Evolutionary conservation across 2,797 vertebrate species (phyloP).

Genomic region (Hyperoplus immaculatus): DNA sequence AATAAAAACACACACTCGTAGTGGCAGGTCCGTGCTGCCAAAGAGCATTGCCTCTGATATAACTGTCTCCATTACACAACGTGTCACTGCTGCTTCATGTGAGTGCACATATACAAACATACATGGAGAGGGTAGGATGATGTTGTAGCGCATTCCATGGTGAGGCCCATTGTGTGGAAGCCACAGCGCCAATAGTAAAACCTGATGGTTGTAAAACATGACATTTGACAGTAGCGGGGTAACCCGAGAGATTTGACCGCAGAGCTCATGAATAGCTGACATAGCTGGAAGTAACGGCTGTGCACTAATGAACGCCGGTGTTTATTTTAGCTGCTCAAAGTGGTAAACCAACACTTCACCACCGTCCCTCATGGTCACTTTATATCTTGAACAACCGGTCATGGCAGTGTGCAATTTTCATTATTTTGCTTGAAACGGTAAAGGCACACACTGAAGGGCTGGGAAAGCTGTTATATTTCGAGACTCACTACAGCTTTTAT

Average conservation of each 20-base stretch:
- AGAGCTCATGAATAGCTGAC: conserved; percentile 62
- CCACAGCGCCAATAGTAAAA: conserved; percentile 73
- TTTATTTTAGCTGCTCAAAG: conserved; percentile 65
- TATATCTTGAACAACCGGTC: conserved; percentile 45
- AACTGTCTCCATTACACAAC: conserved; percentile 72
- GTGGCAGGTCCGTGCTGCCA: conserved; percentile 68
- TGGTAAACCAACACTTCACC: conserved; percentile 56
- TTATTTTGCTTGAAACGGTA: conserved; percentile 33
- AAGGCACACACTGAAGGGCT: conserved; percentile 29
- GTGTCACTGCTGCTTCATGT: conserved; percentile 42
- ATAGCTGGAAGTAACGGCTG: conserved; percentile 62
- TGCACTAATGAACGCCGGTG: conserved; percentile 62
- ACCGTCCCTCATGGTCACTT: conserved; percentile 49
- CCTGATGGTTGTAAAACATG: conserved; percentile 71
- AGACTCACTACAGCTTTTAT: conserved; percentile 22
- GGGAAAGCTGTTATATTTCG: conserved; percentile 44
- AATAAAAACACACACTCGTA: conserved; percentile 71
- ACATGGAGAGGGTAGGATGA: conserved; percentile 4
- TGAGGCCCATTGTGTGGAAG: conserved; percentile 67
- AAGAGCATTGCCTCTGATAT: conserved; percentile 65
- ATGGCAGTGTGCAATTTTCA: conserved; percentile 35
- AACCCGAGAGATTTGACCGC: conserved; percentile 77
- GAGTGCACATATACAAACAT: conserved; percentile 21
- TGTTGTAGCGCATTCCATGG: conserved; percentile 63
- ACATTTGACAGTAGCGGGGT: conserved; percentile 72